A percentile compares a stretch with the other conserved stretches of the same genome.
Evolutionary conservation across 30 jellyfish, hydroid and myxozoan genomes (phyloP).

Genomic region (Cassiopea xamachana): DNA sequence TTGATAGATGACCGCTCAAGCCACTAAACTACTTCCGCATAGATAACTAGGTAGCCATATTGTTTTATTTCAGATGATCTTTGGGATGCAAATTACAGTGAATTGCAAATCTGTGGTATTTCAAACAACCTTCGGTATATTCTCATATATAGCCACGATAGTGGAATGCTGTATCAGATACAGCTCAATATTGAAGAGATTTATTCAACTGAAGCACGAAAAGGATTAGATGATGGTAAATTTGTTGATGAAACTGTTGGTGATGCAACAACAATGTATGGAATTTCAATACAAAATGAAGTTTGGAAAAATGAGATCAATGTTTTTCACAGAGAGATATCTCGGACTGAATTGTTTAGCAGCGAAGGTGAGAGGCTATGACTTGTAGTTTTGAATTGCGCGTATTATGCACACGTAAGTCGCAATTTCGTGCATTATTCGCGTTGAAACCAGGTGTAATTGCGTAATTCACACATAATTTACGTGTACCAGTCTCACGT

Average conservation of each 20-base stretch:
- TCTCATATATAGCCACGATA: constrained; percentile 15
- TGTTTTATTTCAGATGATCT: not conserved
- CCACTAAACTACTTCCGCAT: no score
- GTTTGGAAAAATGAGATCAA: constrained; percentile 61
- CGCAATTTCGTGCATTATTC: no score
- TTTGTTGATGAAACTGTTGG: not conserved
- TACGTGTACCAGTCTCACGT: no score
- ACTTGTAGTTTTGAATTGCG: no score
- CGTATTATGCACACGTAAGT: no score
- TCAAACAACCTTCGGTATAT: constrained; percentile 24
- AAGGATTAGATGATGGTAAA: not conserved
- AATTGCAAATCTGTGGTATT: not conserved
- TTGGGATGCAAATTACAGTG: not conserved
- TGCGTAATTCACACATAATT: no score
- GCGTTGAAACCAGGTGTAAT: no score
- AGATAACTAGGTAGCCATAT: not conserved
- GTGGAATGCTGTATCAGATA: not conserved
- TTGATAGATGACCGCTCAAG: no score
- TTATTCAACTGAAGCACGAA: not conserved
- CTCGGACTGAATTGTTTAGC: not conserved
- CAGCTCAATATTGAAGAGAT: not conserved
- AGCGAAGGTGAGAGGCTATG: constrained; percentile 8
- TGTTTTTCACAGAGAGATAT: constrained; percentile 30
- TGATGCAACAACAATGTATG: not conserved
- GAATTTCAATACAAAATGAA: constrained; percentile 17